Percentiles rank a stretch among this genome's conserved stretches.
Conservation (phyloP, 2,888 invertebrate species). For the Hetaerina titia region DNA sequence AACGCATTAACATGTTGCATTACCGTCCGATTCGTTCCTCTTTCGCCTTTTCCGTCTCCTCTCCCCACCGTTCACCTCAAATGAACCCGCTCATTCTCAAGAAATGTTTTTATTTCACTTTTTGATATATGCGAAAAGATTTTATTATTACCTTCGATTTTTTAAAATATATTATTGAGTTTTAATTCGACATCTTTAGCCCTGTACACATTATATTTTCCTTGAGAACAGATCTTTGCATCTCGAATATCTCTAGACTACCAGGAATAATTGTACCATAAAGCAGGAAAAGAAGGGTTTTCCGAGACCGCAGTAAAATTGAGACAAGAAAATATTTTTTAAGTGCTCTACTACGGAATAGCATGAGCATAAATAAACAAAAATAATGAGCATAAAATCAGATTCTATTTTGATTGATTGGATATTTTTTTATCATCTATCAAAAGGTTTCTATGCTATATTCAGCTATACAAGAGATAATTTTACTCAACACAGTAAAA, state of each 20-base stretch:
- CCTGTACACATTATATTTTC: neutral
- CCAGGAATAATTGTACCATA: too few relatives aligned
- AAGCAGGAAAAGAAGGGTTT: too few relatives aligned
- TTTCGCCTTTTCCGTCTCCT: neutral
- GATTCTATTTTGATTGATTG: neutral
- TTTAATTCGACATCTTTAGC: neutral
- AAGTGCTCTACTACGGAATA: too few relatives aligned
- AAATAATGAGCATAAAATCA: neutral
- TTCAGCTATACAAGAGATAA: too few relatives aligned
- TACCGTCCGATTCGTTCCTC: conserved; percentile 44
- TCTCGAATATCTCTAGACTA: neutral
- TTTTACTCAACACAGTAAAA: too few relatives aligned
- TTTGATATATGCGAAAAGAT: neutral
- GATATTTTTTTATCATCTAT: conserved; percentile 21
- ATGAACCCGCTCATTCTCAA: neutral
- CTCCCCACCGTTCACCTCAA: neutral
- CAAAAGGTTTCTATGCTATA: neutral
- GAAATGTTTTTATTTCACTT: neutral
- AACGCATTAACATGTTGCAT: conserved; percentile 62
- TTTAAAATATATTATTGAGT: neutral
- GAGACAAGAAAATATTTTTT: too few relatives aligned
- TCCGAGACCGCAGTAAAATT: too few relatives aligned
- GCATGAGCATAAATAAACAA: too few relatives aligned
- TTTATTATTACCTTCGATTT: neutral
- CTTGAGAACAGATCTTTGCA: neutral